Base-by-base conservation (phyloP, 1,140 invertebrate species). In the Ceratosolen fusciceps region DNA sequence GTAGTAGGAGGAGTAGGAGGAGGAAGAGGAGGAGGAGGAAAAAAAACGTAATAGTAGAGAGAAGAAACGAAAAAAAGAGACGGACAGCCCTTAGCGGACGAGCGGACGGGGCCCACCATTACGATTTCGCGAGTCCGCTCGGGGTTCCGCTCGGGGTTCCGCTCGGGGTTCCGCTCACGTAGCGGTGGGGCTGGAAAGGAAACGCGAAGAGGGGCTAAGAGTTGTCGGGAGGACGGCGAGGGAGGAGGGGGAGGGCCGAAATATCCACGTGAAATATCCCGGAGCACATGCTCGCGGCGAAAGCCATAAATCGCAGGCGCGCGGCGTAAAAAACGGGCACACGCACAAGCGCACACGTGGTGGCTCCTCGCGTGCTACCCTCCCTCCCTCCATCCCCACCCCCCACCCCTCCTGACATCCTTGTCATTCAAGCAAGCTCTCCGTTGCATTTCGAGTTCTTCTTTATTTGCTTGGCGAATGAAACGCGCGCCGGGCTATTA, bases 211-310 rank as follows among this genome's bases (percentile, higher is more conserved):
- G 10, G 21, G 9, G 49, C 49, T 2, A 9, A 37, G 37, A 65
- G 12, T 37, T 31, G 7, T 37, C 19, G 60, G 21, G 31, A 65
- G n/a, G 21, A 31, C 34, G 31, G 9, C 12, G 39, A 16, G 60
- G n/a, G 19, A 7, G 5, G 37, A 21, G 14, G 10, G 37, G 19
- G 16, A 37, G 9, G 21, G 3, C 2, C 34, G 60, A 65, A 37
- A 65, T n/a, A n/a, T n/a, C 21, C 58, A 62, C 60, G 60, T 65
- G 60, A 65, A 65, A 65, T 65, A 16, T 65, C 19, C 9, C 31
- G 60, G 7, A 65, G 31, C 60, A 65, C 60, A 65, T 65, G 60
- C 34, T 37, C 31, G 19, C 31, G n/a, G n/a, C 60, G 16, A 65
- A 62, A 34, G 31, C 37, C 34, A 65, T 65, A 65, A 65, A 65